Base-by-base conservation (phyloP, 1,140 invertebrate genomes). In the Drosophila subpulchrella region DNA sequence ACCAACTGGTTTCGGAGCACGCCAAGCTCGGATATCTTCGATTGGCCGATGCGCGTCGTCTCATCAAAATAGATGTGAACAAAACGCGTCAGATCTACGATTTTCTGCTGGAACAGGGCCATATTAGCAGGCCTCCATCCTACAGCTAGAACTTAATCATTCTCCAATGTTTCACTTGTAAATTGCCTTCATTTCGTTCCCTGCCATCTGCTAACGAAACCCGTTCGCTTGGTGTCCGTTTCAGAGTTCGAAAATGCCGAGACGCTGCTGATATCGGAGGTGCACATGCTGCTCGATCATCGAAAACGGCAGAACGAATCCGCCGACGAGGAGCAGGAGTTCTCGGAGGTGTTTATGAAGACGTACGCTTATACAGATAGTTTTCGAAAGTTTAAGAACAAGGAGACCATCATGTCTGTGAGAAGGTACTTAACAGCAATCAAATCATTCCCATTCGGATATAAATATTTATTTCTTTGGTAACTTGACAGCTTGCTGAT, bases 271-370 rank as follows among this genome's bases (percentile, higher is more conserved):
- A 98, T 99, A 92, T 99, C 98, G 11, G 99, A 99, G 94, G 99
- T 99, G 0, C 97, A 98, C 86, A 98, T 99, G 96, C 93, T 99
- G 62, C 93, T 99, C 70, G 98, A 99, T 90, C 98, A 99, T 93
- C 95, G 99, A 53, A 99, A 99, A 93, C 96, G 97, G 38, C 98
- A 99, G 92, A 99, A 99, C 93, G 98, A 99, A 93, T 98, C 96
- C 55, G 97, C 98, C 1, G 99, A 99, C 92, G 99, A 99, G 79
- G 98, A 99, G 91, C 98, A 99, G 93, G 98, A 99, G 93, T 96
- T 99, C 89, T 98, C 98, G 0, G 98, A 99, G 93, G 98, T 99
- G 17, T 99, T 99, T 90, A 97, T 98, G 95, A 99, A 99, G 93
- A 99, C 98, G 0, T 93, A 98, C 4, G 98, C 97, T 51, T 99